Percentiles rank a stretch among this genome's conserved stretches.
phyloP scores from a whole-genome alignment of 2,797 vertebrate genomes.

The Spea hammondii region DNA sequence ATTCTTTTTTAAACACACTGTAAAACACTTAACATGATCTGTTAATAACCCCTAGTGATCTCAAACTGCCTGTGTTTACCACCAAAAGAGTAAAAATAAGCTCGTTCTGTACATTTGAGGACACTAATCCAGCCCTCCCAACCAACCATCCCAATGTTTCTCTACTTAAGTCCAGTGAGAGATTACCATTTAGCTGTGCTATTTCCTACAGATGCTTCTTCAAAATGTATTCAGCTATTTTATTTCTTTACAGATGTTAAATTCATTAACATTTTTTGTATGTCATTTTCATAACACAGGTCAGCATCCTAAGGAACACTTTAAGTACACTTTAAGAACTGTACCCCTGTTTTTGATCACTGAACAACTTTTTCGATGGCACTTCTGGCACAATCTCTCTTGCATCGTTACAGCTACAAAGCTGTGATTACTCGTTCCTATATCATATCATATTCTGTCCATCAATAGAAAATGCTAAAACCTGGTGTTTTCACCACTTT shows the following conservation, averaged over 20 bases:
- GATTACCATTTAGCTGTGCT: slow-evolving; percentile 39
- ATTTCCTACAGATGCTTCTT: slow-evolving; percentile 45
- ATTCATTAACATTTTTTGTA: background rate
- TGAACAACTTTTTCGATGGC: too few species aligned
- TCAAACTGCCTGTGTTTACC: slow-evolving; percentile 1
- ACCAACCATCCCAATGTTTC: background rate
- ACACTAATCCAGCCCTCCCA: background rate
- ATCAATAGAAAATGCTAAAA: too few species aligned
- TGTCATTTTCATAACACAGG: too few species aligned
- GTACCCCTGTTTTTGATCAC: too few species aligned
- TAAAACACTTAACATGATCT: slow-evolving; percentile 19
- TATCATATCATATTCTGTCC: too few species aligned
- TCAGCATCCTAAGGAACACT: too few species aligned
- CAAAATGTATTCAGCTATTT: slow-evolving; percentile 4
- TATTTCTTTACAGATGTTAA: slow-evolving; percentile 45
- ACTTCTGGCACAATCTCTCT: too few species aligned
- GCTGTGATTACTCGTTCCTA: too few species aligned
- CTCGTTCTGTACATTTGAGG: slow-evolving; percentile 12
- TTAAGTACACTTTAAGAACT: too few species aligned
- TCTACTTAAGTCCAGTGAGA: slow-evolving; percentile 27
- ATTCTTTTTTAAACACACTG: slow-evolving; percentile 15
- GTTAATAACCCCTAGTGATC: slow-evolving; percentile 4
- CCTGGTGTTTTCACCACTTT: too few species aligned
- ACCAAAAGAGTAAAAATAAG: slow-evolving; percentile 1
- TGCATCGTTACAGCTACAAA: too few species aligned